Base-by-base conservation (phyloP, 1,140 invertebrate species). In the Drosophila asahinai region DNA sequence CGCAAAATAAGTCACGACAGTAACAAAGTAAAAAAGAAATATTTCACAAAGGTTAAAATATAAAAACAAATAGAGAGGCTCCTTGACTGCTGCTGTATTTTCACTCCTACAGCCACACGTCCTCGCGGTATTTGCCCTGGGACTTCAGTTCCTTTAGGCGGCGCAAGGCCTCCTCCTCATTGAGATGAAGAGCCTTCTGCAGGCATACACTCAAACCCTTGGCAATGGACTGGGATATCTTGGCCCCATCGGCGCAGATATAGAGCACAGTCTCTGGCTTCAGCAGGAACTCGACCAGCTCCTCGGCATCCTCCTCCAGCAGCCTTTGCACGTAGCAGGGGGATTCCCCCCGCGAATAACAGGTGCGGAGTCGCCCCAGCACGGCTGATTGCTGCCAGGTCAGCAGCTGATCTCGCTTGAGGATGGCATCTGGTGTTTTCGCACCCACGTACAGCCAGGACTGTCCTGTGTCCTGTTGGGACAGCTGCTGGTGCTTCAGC, bases 361-460 rank as follows among this genome's bases (percentile, higher is more conserved):
- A 94, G 48, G 95, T 93, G 63, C 93, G 93, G 3, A 97, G 84
- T 73, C 94, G 93, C 27, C 94, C 94, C 15, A 97, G 81, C 36
- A 94, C 83, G 3, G 93, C 93, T 27, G 92, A 59, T 22, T 93
- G 77, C n/a, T 93, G n/a, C 90, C 94, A 95, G 2, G 77, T 38
- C 6, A 64, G 3, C 7, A 93, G 47, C 11, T 83, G 43, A 5
- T 91, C 58, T 9, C 57, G 58, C n/a, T 89, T 87, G 0, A 82
- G 58, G n/a, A 83, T 95, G 63, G 94, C 94, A 6, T 94, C 82
- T 47, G 93, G 91, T 91, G 96, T 94, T 60, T 96, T 94, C 87
- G 97, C 97, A 2, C 97, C 97, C 94, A 96, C 97, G 93, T 96
- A 97, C 14, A 98, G 91, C 92, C 95, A 95, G 11, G 93, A 92